Conservation (phyloP, 2,888 invertebrate genomes). For the Ormyrus labotus region DNA sequence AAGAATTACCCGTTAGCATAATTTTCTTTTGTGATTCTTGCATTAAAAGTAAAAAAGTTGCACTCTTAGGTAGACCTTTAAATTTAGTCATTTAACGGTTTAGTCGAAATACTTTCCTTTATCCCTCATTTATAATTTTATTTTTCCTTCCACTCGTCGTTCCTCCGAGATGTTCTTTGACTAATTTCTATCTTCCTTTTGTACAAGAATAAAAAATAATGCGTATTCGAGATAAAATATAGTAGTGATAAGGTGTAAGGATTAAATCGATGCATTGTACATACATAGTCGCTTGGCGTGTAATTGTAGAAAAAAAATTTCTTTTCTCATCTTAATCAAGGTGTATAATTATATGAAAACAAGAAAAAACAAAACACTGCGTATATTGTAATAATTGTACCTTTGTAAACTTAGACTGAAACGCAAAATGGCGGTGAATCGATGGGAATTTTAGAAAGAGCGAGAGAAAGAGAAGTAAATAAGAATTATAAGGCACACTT, state of each 20-base stretch:
- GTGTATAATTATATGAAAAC: constrained; percentile 54
- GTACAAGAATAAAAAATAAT: constrained; percentile 25
- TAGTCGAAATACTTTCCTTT: constrained; percentile 45
- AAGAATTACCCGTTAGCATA: constrained; percentile 39
- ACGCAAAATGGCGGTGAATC: constrained; percentile 58
- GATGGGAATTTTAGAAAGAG: constrained; percentile 46
- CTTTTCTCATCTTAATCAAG: constrained; percentile 49
- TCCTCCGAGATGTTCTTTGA: constrained; percentile 16
- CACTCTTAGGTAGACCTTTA: constrained; percentile 40
- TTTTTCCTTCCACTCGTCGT: constrained; percentile 27
- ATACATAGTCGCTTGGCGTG: constrained; percentile 57
- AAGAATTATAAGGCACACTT: constrained; percentile 62
- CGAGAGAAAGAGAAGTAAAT: constrained; percentile 56
- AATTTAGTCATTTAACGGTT: constrained; percentile 43
- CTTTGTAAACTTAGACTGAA: constrained; percentile 67
- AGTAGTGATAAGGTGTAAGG: constrained; percentile 48
- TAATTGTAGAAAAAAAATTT: constrained; percentile 49
- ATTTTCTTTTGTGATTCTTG: constrained; percentile 52
- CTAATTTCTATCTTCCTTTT: constrained; percentile 46
- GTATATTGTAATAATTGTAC: constrained; percentile 54
- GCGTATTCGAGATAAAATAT: constrained; percentile 38
- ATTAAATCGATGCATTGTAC: constrained; percentile 54
- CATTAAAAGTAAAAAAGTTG: constrained; percentile 30
- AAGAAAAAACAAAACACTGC: constrained; percentile 44
- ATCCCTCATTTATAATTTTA: constrained; percentile 23